Conservation (phyloP, 2,113 vertebrate species). For the Tragelaphus imberbis region DNA sequence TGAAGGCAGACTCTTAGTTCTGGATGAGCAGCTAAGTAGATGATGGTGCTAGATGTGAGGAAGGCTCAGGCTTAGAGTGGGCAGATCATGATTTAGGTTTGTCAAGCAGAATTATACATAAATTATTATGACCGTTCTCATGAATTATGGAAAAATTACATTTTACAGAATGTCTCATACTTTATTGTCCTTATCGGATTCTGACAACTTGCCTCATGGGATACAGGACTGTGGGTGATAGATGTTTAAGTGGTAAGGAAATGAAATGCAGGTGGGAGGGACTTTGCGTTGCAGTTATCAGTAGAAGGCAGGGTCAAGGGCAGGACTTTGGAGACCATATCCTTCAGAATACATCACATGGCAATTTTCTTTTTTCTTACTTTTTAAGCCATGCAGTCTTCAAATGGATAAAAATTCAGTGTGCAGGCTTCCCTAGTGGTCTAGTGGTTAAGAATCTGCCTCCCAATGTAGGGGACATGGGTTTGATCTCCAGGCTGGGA, state of each 20-base stretch:
- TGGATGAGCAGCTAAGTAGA: neutral
- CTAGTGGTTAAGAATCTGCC: neutral
- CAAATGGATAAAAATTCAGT: neutral
- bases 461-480: neutral
- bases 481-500: neutral
- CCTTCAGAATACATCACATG: neutral
- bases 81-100: neutral
- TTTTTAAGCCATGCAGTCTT: neutral
- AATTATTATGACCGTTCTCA: neutral
- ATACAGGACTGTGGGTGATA: neutral
- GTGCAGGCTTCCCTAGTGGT: neutral
- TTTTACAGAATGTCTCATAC: neutral
- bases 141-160: neutral
- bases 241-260: neutral
- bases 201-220: neutral
- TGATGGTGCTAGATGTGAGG: fast-evolving
- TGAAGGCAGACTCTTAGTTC: neutral
- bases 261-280: neutral
- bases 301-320: neutral
- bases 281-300: fast-evolving
- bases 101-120: neutral
- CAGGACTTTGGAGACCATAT: neutral
- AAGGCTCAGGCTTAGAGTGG: neutral
- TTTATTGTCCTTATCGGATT: neutral
- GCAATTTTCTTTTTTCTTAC: neutral